Conservation (phyloP, 2,888 invertebrate genomes). For the Caenorhabditis imperialis region DNA sequence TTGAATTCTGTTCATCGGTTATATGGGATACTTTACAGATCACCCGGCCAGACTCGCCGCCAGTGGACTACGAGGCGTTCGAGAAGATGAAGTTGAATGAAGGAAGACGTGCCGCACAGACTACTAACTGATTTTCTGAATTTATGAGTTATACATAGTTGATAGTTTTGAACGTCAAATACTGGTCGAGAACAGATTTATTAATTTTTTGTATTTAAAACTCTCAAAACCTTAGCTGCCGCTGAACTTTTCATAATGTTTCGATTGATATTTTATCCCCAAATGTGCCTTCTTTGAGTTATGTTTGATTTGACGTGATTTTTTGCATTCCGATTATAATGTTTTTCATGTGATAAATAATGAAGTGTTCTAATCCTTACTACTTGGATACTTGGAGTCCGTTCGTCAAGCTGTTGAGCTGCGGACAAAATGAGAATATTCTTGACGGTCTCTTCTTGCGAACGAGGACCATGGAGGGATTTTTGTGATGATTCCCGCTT, state of each 20-base stretch:
- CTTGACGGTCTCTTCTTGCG: no score
- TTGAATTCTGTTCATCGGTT: neutral
- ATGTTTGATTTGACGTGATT: constrained; percentile 40
- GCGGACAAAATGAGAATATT: no score
- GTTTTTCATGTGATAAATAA: neutral
- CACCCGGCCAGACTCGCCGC: constrained; percentile 74
- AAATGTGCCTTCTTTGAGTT: constrained; percentile 23
- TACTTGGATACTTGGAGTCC: no score
- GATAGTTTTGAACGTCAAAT: constrained; percentile 7
- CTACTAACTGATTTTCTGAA: constrained; percentile 23
- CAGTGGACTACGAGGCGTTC: constrained; percentile 74
- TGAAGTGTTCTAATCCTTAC: no score
- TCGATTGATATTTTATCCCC: neutral
- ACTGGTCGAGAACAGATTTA: constrained; percentile 22
- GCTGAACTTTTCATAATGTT: no score
- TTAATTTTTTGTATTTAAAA: no score
- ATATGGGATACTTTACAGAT: constrained; percentile 57
- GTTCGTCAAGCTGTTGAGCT: no score
- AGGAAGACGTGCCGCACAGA: constrained; percentile 23
- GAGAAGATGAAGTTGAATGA: constrained; percentile 50
- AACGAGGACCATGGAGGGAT: no score
- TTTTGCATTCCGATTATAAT: constrained; percentile 33
- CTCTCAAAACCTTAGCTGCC: no score
- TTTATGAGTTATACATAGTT: neutral
- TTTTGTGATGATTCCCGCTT: no score